These are phyloP conservation scores for Erythrolamprus reginae DNA, from an alignment of 2,113 vertebrate species.

Conservation along the genomic window DNA sequence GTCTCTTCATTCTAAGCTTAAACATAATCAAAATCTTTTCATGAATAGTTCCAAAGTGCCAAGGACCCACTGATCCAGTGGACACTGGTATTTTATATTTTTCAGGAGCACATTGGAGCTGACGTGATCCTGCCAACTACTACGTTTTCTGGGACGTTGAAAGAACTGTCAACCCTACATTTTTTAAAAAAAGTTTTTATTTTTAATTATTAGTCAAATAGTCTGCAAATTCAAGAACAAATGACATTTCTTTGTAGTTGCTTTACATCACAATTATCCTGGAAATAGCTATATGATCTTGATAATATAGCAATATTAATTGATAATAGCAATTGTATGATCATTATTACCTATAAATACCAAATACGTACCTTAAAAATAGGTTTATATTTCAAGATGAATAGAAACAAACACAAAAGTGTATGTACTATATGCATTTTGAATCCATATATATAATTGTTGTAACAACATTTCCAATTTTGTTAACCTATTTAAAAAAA, in stretches of 20 bases:
- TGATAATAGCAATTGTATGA: constrained; percentile 8
- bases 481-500: neutral
- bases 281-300: neutral
- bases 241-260: constrained; percentile 22
- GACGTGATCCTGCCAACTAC: constrained; percentile 61
- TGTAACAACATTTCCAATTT: neutral
- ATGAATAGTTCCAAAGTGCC: constrained; percentile 35
- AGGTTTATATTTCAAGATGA: neutral
- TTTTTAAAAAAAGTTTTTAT: neutral
- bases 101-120: constrained; percentile 60
- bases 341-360: constrained; percentile 9
- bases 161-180: constrained; percentile 51
- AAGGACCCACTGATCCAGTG: constrained; percentile 60
- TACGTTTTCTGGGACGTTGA: constrained; percentile 57
- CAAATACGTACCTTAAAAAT: neutral
- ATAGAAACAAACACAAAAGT: constrained; percentile 14
- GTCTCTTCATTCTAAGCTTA: constrained; percentile 31
- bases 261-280: constrained; percentile 18
- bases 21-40: constrained; percentile 40
- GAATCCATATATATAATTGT: neutral
- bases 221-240: constrained; percentile 38
- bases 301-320: neutral
- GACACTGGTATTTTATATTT: constrained; percentile 61
- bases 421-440: neutral
- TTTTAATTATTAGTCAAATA: constrained; percentile 45